A percentile compares a stretch with the other conserved stretches of the same genome.
These are phyloP conservation scores for Lycocerus yunnanus DNA, from an alignment of 2,888 invertebrate genomes.

Conservation along the genomic window DNA sequence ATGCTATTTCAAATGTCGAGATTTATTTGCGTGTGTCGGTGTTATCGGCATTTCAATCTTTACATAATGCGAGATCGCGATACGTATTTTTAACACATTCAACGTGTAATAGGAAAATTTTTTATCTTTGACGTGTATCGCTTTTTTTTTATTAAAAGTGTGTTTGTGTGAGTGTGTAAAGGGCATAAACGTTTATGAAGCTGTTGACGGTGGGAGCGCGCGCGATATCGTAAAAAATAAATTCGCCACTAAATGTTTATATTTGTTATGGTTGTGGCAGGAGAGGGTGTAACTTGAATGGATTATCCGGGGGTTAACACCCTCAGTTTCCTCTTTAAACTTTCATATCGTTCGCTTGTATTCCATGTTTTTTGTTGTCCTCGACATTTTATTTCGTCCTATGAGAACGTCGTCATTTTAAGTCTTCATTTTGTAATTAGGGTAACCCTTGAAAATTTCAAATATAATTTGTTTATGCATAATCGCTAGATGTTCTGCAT, in stretches of 20 bases:
- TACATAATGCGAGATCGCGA: not conserved
- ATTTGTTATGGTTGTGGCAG: slow-evolving; percentile 13
- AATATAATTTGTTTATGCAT: too few relatives aligned
- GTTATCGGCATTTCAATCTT: slow-evolving; percentile 7
- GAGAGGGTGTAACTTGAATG: slow-evolving; percentile 13
- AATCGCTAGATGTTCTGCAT: too few relatives aligned
- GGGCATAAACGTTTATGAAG: not conserved
- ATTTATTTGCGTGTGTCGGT: slow-evolving; percentile 5
- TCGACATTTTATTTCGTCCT: not conserved
- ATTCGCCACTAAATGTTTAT: slow-evolving; percentile 18
- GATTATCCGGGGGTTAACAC: slow-evolving; percentile 23
- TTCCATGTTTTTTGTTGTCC: slow-evolving; percentile 18
- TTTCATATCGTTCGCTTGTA: slow-evolving; percentile 15
- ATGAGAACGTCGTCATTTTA: not conserved
- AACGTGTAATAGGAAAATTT: not conserved
- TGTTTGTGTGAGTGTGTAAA: not conserved
- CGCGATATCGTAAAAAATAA: slow-evolving; percentile 8
- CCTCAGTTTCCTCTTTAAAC: slow-evolving; percentile 21
- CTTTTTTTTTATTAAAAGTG: not conserved
- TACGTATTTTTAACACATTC: not conserved
- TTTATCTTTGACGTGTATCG: not conserved
- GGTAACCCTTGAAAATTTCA: too few relatives aligned
- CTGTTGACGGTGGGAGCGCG: not conserved
- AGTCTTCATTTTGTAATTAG: too few relatives aligned
- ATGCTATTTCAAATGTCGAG: not conserved